Conservation (phyloP, 1,140 invertebrate species). For the Trachymyrmex cornetzi region DNA sequence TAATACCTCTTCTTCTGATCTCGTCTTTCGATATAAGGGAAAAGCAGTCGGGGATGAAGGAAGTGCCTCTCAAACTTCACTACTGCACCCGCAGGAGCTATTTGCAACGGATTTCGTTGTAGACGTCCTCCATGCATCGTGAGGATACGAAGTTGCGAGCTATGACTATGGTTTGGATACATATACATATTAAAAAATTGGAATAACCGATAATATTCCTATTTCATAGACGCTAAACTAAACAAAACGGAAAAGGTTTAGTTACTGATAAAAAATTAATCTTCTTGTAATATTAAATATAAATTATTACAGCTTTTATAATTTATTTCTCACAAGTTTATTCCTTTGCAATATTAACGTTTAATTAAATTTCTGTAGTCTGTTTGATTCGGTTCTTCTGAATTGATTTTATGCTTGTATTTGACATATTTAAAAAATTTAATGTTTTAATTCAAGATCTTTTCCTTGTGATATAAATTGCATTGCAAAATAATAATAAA, state of each 20-base stretch:
- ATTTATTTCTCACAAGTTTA: neutral
- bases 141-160: conserved; percentile 36
- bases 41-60: conserved; percentile 20
- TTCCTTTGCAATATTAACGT: neutral
- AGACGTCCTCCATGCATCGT: conserved; percentile 26
- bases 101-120: conserved; percentile 55
- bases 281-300: neutral
- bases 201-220: conserved; percentile 1
- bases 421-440: neutral
- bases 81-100: conserved; percentile 29
- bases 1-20: conserved; percentile 59
- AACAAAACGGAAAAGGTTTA: neutral
- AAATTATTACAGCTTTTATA: neutral
- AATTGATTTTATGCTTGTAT: neutral
- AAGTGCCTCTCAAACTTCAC: conserved; percentile 52
- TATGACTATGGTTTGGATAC: conserved; percentile 33
- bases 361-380: neutral
- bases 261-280: too few species aligned
- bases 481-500: neutral
- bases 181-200: neutral
- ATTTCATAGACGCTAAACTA: neutral
- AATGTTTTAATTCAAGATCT: neutral
- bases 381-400: neutral
- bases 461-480: neutral
- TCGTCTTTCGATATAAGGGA: conserved; percentile 36